Evolutionary conservation across 30 jellyfish, hydroid and myxozoan genomes (phyloP), one percentile per base, ranked within the genome.

Genomic region (Aurelia sp.): DNA sequence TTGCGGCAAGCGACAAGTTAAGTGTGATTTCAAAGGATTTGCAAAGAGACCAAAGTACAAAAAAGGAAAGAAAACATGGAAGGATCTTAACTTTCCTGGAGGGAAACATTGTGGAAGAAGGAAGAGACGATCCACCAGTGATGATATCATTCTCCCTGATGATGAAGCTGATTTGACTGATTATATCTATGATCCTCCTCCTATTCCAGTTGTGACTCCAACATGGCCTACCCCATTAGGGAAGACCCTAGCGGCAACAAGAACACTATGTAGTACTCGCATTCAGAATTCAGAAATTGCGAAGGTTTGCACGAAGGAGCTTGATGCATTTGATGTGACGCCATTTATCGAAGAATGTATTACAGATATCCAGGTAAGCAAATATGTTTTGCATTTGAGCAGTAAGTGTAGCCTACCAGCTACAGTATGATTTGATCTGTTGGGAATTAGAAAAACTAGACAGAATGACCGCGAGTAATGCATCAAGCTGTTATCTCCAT

Each of bases 151-250:
- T 35, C 86, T 91, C 6, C 98, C 98, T 40, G 97, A 90, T 38
- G 98, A 91, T 64, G 96, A 63, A 2, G 88, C 67, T 10, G 79
- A 78, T 24, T 51, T 83, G 19, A 75, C 81, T 13, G 74, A 73
- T 31, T 91, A 91, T 50, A 58, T 31, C 9, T 84, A 78, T 85
- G 88, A 79, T 35, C 98, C 96, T 1, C 70, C 62, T 13, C 81
- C 78, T 11, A 50, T 62, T 19, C 33, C 33, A 22, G 90, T 65
- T 22, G 63, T 72, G 24, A 65, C 82, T 44, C 87, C 90, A 48
- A 51, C 66, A 6, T 91, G 85, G 82, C 98, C 98, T 8, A 91
- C 98, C 4, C 80, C 82, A 16, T 19, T 84, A 31, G 98, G 98
- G 10, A 91, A 66, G 33, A 85, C 88, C 5, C 90, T 85, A 60